Evolutionary conservation across 2,888 invertebrate species (phyloP), one percentile per base, ranked within the genome.

Genomic region (Theretra japonica): DNA sequence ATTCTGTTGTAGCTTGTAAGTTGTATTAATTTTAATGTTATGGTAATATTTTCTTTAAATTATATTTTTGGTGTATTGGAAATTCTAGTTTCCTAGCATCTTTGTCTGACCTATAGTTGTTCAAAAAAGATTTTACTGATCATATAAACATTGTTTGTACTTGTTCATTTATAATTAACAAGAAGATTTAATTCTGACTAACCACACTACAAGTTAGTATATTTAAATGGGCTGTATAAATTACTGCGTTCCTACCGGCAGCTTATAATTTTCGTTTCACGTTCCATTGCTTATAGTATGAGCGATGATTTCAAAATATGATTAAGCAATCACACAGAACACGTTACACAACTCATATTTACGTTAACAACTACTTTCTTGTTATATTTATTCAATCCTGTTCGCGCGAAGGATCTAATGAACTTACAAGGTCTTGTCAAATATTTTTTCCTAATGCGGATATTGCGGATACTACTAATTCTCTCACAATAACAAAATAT

Each of bases 231-330:
- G 6, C 19, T 60, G 8, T 8, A 60, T n/a, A 60, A 33, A 30
- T n/a, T 60, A 60, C 8, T n/a, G 33, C 33, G n/a, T 1, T n/a
- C n/a, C 30, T n/a, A 21, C 30, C 62, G 30, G 33, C 8, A 21
- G 11, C 4, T 62, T 19, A 62, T 33, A 33, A 41, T n/a, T 62
- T 62, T 62, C 62, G 8, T 21, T 62, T 62, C 62, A 41, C 41
- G 62, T 62, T 33, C 8, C 33, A 62, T 33, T 33, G 21, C 30
- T n/a, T n/a, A 62, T 33, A 62, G 21, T 19, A 15, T n/a, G 28
- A 59, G 62, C 62, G 41, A 41, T 62, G 21, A 33, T 62, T 62
- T 33, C 33, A 62, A 62, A 62, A 62, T 62, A 62, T 62, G 30
- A 60, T 60, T 33, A 33, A 11, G 41, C 21, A 69, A 56, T 23